A percentile compares a stretch with the other conserved stretches of the same genome.
Evolutionary conservation across 2,113 vertebrate species (phyloP).

Genomic region (Hemiprocne comata): DNA sequence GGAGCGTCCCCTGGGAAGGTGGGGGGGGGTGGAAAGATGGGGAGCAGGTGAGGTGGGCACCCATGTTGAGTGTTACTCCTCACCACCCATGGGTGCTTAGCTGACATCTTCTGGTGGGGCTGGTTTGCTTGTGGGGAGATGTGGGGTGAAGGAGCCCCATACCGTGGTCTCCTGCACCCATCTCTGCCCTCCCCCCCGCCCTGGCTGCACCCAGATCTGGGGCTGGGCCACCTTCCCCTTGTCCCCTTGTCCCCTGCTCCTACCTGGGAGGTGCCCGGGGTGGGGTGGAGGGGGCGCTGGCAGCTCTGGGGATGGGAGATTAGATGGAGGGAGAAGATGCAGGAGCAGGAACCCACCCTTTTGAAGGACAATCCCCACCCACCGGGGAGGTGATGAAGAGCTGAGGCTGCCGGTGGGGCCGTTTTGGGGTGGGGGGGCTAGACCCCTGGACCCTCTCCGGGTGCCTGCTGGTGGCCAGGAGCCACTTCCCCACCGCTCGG

Average conservation of each 20-base stretch:
- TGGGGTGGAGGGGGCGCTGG: too few relatives aligned
- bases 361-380: not conserved
- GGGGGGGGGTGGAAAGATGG: not conserved
- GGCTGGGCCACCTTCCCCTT: not conserved
- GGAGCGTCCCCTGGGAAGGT: not conserved
- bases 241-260: not conserved
- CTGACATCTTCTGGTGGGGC: not conserved
- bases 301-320: too few relatives aligned
- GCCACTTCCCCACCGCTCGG: not conserved
- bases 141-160: fast-evolving
- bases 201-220: fast-evolving
- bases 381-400: not conserved
- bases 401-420: not conserved
- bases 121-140: not conserved
- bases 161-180: fast-evolving
- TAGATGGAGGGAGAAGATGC: not conserved
- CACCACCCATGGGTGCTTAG: not conserved
- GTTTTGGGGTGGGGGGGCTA: not conserved
- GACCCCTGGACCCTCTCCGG: fast-evolving
- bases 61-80: not conserved
- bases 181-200: not conserved
- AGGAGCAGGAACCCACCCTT: not conserved
- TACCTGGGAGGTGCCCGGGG: not conserved
- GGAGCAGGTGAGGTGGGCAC: not conserved
- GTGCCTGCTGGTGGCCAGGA: not conserved